Percentiles rank a stretch among this genome's conserved stretches.
Evolutionary conservation across 2,113 vertebrate genomes (phyloP).

Genomic region (Mobula hypostoma): DNA sequence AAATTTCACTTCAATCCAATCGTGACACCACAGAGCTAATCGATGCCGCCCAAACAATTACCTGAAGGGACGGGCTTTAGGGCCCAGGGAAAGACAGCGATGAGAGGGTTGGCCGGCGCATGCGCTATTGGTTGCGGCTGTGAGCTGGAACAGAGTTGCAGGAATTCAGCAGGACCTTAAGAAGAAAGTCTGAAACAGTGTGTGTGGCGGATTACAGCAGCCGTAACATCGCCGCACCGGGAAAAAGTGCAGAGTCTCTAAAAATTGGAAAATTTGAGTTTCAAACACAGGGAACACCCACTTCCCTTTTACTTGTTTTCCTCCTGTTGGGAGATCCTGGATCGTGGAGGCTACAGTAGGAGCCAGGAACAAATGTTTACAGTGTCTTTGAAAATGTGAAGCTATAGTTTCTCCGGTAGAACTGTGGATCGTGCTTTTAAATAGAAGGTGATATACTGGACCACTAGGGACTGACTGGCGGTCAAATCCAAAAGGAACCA

Average conservation of each 20-base stretch:
- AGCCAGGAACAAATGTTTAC: neutral
- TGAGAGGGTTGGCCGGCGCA: neutral
- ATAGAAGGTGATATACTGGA: neutral
- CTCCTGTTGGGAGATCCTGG: neutral
- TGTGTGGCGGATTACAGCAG: neutral
- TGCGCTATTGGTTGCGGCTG: neutral
- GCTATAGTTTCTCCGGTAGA: neutral
- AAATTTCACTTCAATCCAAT: neutral
- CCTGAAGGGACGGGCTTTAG: neutral
- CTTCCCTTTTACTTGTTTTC: neutral
- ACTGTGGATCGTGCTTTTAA: neutral
- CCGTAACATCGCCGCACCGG: neutral
- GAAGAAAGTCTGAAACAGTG: neutral
- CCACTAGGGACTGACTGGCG: neutral
- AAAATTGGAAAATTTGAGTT: neutral
- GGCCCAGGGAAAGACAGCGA: neutral
- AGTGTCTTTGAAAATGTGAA: constrained; percentile 2
- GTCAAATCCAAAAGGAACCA: neutral
- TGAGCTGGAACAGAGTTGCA: neutral
- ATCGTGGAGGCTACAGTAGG: neutral
- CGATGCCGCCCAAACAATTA: too few relatives aligned
- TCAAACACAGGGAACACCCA: neutral
- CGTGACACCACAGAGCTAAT: too few relatives aligned
- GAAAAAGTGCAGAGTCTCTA: neutral
- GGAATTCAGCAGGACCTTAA: neutral